Base-by-base conservation (phyloP, 2,113 vertebrate genomes). In the Macrotus californicus region DNA sequence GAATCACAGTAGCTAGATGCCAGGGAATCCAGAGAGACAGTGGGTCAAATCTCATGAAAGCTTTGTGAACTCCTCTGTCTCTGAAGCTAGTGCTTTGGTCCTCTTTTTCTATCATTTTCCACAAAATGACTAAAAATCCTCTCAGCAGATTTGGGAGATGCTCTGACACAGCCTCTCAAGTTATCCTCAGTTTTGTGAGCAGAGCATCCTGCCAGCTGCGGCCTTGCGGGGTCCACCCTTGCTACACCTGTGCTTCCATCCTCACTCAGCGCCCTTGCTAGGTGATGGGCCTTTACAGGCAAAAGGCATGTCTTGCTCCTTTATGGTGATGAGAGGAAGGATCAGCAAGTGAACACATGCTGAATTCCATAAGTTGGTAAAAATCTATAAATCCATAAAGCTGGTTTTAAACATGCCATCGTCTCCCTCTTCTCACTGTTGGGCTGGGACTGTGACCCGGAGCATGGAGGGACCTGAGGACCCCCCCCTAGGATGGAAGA, bases 301-400 rank as follows among this genome's bases (percentile, higher is more conserved):
- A 12, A 39, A 67, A 43, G 26, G 12, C 29, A 1, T 7, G 8
- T 61, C 73, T 95, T 64, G 24, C 3, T 36, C 10, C 36, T 94
- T 92, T 41, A 41, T 86, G 72, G 59, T 85, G 80, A 61, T 43
- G 39, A 54, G 43, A 66, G 11, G 21, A 64, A 16, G 21, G n/a
- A 18, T 89, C 7, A 21, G 54, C 67, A 59, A 85, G 36, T 36
- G 85, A 52, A 61, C 48, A 66, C 14, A 6, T 29, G 34, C 61
- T 77, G 50, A 81, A 82, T 85, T 89, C 70, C 48, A 29, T 59
- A 43, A 85, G 46, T 76, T 75, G 73, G 54, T 54, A 36, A 67
- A 89, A 92, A 46, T 69, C 22, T n/a, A 34, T 73, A 48, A 94
- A 84, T 83, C 66, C 31, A 39, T 34, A 76, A 69, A 76, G 19